These are phyloP conservation scores for Leucosticte australis DNA, from an alignment of 2,113 vertebrate genomes.

Conservation along the genomic window DNA sequence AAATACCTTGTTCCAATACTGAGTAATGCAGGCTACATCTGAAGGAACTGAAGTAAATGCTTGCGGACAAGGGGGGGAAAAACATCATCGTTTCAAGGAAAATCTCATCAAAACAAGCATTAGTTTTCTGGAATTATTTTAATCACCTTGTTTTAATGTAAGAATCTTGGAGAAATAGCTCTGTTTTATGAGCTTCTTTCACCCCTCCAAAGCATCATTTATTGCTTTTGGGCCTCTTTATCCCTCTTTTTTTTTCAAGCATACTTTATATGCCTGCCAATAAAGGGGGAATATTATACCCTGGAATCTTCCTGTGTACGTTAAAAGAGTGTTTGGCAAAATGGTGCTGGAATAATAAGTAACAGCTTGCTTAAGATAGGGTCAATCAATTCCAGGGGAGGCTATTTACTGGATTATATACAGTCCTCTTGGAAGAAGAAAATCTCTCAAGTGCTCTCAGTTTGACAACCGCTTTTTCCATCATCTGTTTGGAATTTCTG, in stretches of 20 bases:
- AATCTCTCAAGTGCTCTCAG: constrained; percentile 63
- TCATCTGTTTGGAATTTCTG: constrained; percentile 85
- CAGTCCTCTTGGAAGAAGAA: constrained; percentile 52
- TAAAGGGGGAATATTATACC: constrained; percentile 40
- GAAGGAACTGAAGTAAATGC: background rate
- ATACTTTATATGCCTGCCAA: constrained; percentile 54
- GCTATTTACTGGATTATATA: constrained; percentile 60
- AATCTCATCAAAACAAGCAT: constrained; percentile 6
- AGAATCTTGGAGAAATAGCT: constrained; percentile 21
- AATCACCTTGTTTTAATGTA: constrained; percentile 10
- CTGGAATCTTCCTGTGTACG: constrained; percentile 17
- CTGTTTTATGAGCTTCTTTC: background rate
- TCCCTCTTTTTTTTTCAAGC: background rate
- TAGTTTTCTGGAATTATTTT: constrained; percentile 28
- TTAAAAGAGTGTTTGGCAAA: constrained; percentile 50
- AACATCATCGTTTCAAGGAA: background rate
- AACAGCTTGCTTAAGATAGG: constrained; percentile 45
- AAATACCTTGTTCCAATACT: background rate
- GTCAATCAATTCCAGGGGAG: constrained; percentile 42
- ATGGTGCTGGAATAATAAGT: constrained; percentile 44
- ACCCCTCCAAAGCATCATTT: background rate
- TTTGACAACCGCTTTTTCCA: constrained; percentile 69
- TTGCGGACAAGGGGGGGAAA: background rate
- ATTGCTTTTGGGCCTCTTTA: constrained; percentile 17
- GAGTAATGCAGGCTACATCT: background rate